Conservation (phyloP, 2,888 invertebrate species). For the Hypselothyrea guttata region DNA sequence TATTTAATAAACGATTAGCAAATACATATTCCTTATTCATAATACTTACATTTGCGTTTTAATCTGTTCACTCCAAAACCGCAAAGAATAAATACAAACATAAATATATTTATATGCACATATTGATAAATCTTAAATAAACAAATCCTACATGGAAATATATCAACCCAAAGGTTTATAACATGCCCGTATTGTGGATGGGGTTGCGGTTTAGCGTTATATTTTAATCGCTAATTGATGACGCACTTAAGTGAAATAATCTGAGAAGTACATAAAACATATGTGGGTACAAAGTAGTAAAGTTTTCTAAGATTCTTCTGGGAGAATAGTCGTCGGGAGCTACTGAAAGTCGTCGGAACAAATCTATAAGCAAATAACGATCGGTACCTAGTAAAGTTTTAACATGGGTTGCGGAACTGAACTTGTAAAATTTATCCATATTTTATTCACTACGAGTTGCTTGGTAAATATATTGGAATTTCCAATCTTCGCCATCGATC, state of each 20-base stretch:
- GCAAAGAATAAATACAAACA: too few species aligned
- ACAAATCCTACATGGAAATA: not conserved
- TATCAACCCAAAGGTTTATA: too few species aligned
- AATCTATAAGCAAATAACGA: not conserved
- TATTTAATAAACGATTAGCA: too few species aligned
- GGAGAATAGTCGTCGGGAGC: constrained; percentile 3
- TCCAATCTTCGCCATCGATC: not conserved
- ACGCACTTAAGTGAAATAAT: too few species aligned
- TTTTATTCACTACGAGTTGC: constrained; percentile 17
- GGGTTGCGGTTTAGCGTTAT: too few species aligned
- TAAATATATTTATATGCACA: too few species aligned
- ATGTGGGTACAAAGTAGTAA: constrained; percentile 10
- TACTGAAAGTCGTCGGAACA: not conserved
- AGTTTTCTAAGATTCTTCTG: not conserved
- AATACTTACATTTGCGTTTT: too few species aligned
- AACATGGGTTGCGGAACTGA: constrained; percentile 23
- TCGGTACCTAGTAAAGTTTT: not conserved
- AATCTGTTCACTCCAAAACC: too few species aligned
- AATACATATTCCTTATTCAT: too few species aligned
- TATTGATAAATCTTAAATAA: too few species aligned
- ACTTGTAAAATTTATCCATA: constrained; percentile 20
- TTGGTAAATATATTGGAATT: constrained; percentile 23
- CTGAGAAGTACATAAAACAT: not conserved
- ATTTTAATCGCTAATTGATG: not conserved
- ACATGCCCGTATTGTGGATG: not conserved